Conservation (phyloP, 2,888 invertebrate genomes). For the Byasa hedistus region DNA sequence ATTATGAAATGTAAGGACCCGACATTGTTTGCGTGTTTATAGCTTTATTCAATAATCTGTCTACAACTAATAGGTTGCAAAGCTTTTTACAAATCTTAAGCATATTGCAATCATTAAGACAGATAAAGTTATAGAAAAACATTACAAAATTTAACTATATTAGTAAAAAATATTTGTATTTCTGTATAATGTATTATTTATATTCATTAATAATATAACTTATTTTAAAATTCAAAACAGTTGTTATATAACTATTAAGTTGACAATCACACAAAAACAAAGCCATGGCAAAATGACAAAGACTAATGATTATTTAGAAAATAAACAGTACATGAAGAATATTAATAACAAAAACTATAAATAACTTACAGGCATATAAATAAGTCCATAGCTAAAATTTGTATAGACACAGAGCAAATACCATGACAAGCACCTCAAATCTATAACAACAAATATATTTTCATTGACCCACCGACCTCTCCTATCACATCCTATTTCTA, state of each 20-base stretch:
- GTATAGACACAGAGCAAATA: conserved; percentile 66
- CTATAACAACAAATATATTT: conserved; percentile 51
- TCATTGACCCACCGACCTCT: conserved; percentile 65
- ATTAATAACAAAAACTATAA: conserved; percentile 36
- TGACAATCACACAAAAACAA: conserved; percentile 9
- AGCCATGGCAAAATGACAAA: conserved; percentile 17
- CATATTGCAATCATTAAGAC: too few relatives aligned
- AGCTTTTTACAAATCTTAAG: too few relatives aligned
- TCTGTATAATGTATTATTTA: neutral
- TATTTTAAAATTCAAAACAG: neutral
- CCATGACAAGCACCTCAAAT: conserved; percentile 63
- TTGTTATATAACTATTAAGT: conserved; percentile 23
- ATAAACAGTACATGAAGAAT: conserved; percentile 10
- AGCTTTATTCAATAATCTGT: too few relatives aligned
- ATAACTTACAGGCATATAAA: conserved; percentile 64
- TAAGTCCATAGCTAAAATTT: conserved; percentile 53
- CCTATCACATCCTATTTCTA: conserved; percentile 39
- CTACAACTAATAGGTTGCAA: too few relatives aligned
- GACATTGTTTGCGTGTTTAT: too few relatives aligned
- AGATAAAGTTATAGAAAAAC: too few relatives aligned
- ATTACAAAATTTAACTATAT: too few relatives aligned
- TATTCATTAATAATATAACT: neutral
- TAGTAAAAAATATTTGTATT: neutral
- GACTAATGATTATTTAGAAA: neutral
- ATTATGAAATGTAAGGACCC: too few relatives aligned